Percentiles rank a stretch among this genome's conserved stretches.
Evolutionary conservation across 2,113 vertebrate genomes (phyloP).

Genomic region (Gasterosteus aculeatus): DNA sequence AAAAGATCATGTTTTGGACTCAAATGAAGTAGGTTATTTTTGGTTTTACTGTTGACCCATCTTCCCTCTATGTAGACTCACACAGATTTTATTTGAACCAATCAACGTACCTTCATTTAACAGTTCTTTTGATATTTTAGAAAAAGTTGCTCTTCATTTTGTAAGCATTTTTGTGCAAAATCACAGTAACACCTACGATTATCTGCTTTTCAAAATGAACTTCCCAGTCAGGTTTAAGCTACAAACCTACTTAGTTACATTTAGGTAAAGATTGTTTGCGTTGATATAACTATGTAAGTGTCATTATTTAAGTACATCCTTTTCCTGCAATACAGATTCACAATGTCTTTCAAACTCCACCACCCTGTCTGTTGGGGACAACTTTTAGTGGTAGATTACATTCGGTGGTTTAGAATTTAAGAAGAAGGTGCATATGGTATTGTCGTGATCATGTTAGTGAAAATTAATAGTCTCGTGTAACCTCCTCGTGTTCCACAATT

Average conservation of each 20-base stretch:
- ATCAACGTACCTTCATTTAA: neutral
- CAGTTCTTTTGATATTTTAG: neutral
- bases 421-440: neutral
- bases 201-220: neutral
- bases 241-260: neutral
- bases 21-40: neutral
- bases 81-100: neutral
- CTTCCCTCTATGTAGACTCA: too few species aligned
- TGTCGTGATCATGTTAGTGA: neutral
- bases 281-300: neutral
- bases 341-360: constrained; percentile 4
- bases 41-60: neutral
- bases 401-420: too few species aligned
- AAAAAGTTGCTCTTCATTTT: neutral
- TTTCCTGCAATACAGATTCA: neutral
- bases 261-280: neutral
- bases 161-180: neutral
- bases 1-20: neutral
- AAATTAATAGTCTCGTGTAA: neutral
- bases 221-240: neutral
- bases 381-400: neutral
- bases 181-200: neutral
- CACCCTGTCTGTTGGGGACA: neutral
- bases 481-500: neutral
- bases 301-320: neutral